These are phyloP conservation scores for Meriones unguiculatus DNA, from an alignment of 2,113 vertebrate species.

Conservation along the genomic window DNA sequence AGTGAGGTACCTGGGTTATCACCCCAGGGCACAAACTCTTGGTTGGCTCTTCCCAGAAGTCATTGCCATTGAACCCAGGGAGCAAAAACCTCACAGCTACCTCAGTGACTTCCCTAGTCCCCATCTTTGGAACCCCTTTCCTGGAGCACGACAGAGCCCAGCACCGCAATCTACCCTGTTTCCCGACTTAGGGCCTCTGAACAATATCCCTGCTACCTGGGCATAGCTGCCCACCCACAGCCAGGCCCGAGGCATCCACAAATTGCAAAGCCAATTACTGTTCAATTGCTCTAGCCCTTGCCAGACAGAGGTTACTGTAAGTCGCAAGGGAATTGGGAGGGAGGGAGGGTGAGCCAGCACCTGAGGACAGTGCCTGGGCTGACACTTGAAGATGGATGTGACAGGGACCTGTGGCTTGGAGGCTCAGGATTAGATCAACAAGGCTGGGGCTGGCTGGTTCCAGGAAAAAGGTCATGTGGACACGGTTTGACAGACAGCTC, in stretches of 20 bases:
- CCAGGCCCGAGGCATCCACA: conserved; percentile 47
- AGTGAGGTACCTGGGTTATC: background rate
- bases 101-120: background rate
- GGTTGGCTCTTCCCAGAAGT: background rate
- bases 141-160: background rate
- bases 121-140: background rate
- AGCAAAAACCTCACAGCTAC: background rate
- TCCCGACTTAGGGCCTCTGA: background rate
- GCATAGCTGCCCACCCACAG: background rate
- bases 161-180: background rate
- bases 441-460: conserved; percentile 63
- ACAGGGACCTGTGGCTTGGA: conserved; percentile 69
- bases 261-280: conserved; percentile 76
- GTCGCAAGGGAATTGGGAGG: conserved; percentile 35
- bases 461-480: conserved; percentile 69
- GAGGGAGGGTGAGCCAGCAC: conserved; percentile 21
- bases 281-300: conserved; percentile 67
- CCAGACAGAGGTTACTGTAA: conserved; percentile 77
- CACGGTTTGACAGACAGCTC: conserved; percentile 64
- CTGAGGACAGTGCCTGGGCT: conserved; percentile 63
- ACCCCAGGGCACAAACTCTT: background rate
- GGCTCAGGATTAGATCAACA: conserved; percentile 77
- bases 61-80: background rate
- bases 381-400: conserved; percentile 74
- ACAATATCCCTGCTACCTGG: conserved; percentile 31